A percentile compares a stretch with the other conserved stretches of the same genome.
Evolutionary conservation across 37 sponge, comb jelly and placozoan species (phyloP).

Genomic region (Halisarca cf. caerulea): DNA sequence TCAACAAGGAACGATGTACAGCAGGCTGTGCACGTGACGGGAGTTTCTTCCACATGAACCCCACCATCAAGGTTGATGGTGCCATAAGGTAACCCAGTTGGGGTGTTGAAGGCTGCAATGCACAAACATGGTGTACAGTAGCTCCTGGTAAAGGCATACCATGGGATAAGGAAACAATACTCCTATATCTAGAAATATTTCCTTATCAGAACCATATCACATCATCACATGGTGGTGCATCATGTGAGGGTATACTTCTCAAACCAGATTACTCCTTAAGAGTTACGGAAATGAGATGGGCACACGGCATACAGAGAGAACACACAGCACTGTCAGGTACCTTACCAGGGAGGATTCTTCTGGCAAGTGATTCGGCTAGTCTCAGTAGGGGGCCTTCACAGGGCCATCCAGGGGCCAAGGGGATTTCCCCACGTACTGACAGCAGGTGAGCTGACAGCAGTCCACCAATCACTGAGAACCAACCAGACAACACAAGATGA

Average conservation of each 20-base stretch:
- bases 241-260: no score
- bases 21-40: slow-evolving; percentile 68
- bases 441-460: slow-evolving; percentile 74
- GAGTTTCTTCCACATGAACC: slow-evolving; percentile 61
- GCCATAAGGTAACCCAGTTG: slow-evolving; percentile 80
- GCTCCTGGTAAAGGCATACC: no score
- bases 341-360: slow-evolving; percentile 63
- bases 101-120: slow-evolving; percentile 60
- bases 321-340: background rate
- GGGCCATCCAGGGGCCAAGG: slow-evolving; percentile 68
- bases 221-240: no score
- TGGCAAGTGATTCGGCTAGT: slow-evolving; percentile 70
- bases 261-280: no score
- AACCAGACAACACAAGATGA: no score
- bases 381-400: slow-evolving; percentile 77
- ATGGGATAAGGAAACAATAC: no score
- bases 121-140: background rate
- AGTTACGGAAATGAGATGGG: no score
- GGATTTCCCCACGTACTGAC: slow-evolving; percentile 32
- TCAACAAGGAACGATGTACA: slow-evolving; percentile 71
- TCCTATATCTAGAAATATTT: no score
- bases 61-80: slow-evolving; percentile 67
- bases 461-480: slow-evolving; percentile 59
- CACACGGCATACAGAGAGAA: no score
- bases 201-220: no score